Evolutionary conservation across 2,888 invertebrate species (phyloP), one percentile per base, ranked within the genome.

Genomic region (Oeneis ivallda): DNA sequence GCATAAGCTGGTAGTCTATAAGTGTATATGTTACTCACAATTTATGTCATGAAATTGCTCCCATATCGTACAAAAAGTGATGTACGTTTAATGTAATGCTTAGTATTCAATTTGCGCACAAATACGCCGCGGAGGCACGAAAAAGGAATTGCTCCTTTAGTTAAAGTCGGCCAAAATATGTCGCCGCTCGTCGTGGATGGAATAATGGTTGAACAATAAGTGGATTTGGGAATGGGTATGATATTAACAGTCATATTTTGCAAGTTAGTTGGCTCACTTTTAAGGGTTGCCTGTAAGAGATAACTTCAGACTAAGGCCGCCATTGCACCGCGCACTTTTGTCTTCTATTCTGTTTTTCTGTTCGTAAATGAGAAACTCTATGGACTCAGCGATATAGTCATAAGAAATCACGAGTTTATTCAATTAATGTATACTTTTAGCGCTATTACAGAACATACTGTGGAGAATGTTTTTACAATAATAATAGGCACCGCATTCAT

Each of bases 131-230:
- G 53, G 15, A 53, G 53, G 34, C 53, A 53, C 53, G 37, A 53
- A 47, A 19, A 58, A 58, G 15, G 26, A 43, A 45, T 58, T 45
- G 43, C 43, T 39, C 41, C 11, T 57, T 57, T 41, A 19, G 41
- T 57, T 43, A 57, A 57, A 57, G 56, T 57, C 49, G 39, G 15
- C 52, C 61, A 61, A 61, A 52, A 26, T 26, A 26, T 52, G 50
- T 50, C 52, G 50, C n/a, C 47, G 19, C 15, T 7, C 19, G 39
- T 32, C 47, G 41, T 61, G 49, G 19, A 5, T 10, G 32, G 41
- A 61, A 61, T 61, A 61, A 52, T 19, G 19, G 4, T 9, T 53
- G 52, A 53, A 53, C 34, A 32, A 34, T 10, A 53, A 53, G 61
- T 43, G 11, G 45, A 45, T 62, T 45, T 43, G 10, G 10, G 34